These are phyloP conservation scores for Junonia oenone DNA, from an alignment of 2,888 invertebrate genomes.

Conservation along the genomic window DNA sequence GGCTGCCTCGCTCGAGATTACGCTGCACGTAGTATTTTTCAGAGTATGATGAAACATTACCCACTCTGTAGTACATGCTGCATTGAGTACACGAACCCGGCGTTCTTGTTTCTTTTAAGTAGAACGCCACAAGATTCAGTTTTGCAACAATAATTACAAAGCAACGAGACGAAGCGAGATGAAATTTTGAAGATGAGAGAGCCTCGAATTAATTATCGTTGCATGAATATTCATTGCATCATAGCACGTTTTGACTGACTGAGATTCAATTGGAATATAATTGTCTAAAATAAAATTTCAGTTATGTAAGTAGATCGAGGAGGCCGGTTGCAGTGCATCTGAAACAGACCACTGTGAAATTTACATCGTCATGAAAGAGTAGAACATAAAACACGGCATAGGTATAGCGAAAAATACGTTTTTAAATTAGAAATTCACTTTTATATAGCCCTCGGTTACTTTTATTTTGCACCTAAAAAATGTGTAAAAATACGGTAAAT, in stretches of 20 bases:
- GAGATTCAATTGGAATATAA: slow-evolving; percentile 10
- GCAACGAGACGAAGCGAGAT: slow-evolving; percentile 13
- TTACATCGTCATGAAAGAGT: neutral
- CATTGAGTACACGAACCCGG: neutral
- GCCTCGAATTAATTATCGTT: slow-evolving; percentile 19
- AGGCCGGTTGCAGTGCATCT: neutral
- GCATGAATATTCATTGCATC: slow-evolving; percentile 24
- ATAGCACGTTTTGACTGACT: slow-evolving; percentile 15
- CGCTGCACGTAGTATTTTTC: slow-evolving; percentile 31
- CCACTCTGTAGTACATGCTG: slow-evolving; percentile 5
- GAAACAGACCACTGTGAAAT: neutral
- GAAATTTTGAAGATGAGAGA: slow-evolving; percentile 20
- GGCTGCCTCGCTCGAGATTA: slow-evolving; percentile 29
- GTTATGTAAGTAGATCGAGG: neutral
- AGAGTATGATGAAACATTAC: slow-evolving; percentile 24
- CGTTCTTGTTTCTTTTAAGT: slow-evolving; percentile 13
- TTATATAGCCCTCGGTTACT: slow-evolving; percentile 4
- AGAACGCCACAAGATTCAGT: slow-evolving; percentile 14
- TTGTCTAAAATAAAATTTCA: neutral
- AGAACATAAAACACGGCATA: neutral
- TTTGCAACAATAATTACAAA: slow-evolving; percentile 16
- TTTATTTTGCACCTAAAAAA: slow-evolving; percentile 15
- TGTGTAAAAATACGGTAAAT: slow-evolving; percentile 14
- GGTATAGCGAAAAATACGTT: neutral
- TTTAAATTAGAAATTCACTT: neutral